Base-by-base conservation (phyloP, 2,888 invertebrate species). In the Pinctada fucata region DNA sequence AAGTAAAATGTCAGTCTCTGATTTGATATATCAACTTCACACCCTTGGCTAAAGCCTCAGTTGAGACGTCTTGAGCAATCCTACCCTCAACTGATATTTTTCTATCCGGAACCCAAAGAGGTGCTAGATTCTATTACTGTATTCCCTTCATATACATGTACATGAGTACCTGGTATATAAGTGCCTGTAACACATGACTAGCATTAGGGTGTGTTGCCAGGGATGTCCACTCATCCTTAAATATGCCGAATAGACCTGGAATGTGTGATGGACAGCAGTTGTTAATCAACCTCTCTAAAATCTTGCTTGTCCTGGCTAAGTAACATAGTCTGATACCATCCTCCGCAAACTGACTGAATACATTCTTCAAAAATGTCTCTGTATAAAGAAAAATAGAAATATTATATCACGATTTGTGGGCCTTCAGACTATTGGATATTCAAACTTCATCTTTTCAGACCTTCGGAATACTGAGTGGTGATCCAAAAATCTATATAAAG, bases 311-410 rank as follows among this genome's bases (percentile, higher is more conserved):
- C 6, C 58, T 58, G 8, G 58, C 58, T 10, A 58, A 13, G 58
- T 58, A 58, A 58, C 58, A 58, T 6, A 58, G 58, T 10, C 58
- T 6, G 8, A 58, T 13, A 10, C 58, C 58, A 58, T 58, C 58
- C 58, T 58, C 13, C 58, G 6, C 58, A 6, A 58, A 58, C 58
- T 58, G 58, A 58, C 58, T 58, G 8, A 58, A 58, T 6, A 58
- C 58, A 58, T 58, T 58, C 58, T 58, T 58, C 58, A 58, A 58
- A 58, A 58, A 58, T 58, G 13, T 58, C 6, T 58, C 58, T 58
- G 13, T 1, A 58, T 10, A 58, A 58, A 58, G 58, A 58, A 58
- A 10, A 13, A 31, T 31, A 31, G 31, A 31, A 31, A 31, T 31
- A 31, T 31, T 31, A 31, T 31, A 1, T 31, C 31, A 31, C 31